Base-by-base conservation (phyloP, 2,797 vertebrate species). In the Crocodylus rhombifer region DNA sequence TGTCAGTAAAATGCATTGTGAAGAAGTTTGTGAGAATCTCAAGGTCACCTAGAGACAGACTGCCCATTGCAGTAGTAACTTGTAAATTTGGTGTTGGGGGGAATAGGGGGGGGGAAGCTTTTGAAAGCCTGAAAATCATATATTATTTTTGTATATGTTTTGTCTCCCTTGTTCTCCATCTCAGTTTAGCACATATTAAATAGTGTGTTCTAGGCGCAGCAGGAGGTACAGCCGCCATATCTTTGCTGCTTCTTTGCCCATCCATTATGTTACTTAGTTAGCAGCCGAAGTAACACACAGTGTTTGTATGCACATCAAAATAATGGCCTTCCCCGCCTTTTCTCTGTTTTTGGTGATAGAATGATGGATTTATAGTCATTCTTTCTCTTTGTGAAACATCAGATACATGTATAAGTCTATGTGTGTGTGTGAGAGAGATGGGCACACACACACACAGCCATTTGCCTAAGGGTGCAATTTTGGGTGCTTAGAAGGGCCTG, bases 131-230 rank as follows among this genome's bases (percentile, higher is more conserved):
- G 42, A 21, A 36, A 80, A 0, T 84, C 1, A 1, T 33, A 51
- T 21, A 76, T 1, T n/a, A 9, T 73, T 91, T 83, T 93, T 30
- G 11, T 33, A 55, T n/a, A 18, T 1, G 10, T 81, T 94, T 92
- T 85, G 28, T 42, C 1, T 87, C n/a, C 80, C 30, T 30, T 84
- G 8, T 11, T 93, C 14, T 5, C 4, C 75, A 11, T 76, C 86
- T 87, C 88, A 90, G 86, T 91, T 92, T 23, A 2, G 2, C 14
- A 71, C 73, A 14, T 88, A 80, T 60, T 89, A 21, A 4, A 28
- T 55, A 42, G 23, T 14, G 10, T 73, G 51, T 73, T 73, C 36
- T 73, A 42, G 36, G 14, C 26, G 36, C 69, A 73, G 36, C 42
- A 73, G 33, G 15, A 73, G 36, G 36, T 20, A 26, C 2, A 13